Evolutionary conservation across 2,888 invertebrate species (phyloP), one percentile per base, ranked within the genome.

Genomic region (Octonoba sinensis): DNA sequence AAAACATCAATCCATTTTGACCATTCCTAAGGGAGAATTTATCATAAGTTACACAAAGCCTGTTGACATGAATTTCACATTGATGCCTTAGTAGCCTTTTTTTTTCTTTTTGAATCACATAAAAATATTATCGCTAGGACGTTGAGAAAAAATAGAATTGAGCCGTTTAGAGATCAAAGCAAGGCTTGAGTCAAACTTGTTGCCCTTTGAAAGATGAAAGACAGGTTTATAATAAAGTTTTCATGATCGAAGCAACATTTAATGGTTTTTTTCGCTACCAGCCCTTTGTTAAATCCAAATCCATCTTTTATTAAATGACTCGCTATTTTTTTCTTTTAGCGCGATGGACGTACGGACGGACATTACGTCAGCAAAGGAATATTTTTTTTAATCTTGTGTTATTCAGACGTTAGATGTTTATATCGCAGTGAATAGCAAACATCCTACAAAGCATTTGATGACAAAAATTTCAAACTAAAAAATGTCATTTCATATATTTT

Each of bases 31-130:
- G 18, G 36, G 36, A 60, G 57, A 64, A 78, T 79, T 72, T 79
- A 79, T 79, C 78, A 79, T 66, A 36, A 54, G 8, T 54, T n/a
- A 15, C 60, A 79, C 78, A 79, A 79, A 79, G 78, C 72, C 78
- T 72, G 78, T 79, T 79, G 78, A 79, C 78, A 72, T 60, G 67
- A 60, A 79, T 67, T 79, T 79, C 78, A 79, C 54, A 66, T 65
- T 78, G 65, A 24, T 59, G 65, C 46, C 36, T n/a, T n/a, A n/a
- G n/a, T n/a, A n/a, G n/a, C n/a, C 51, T 57, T 70, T 56, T 76
- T 76, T 54, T 70, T 70, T 70, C n/a, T 46, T 24, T 16, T 36
- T 24, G 44, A 15, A 64, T 57, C 15, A 71, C 44, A 77, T 77
- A 71, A 22, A 20, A 62, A 62, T n/a, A 62, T n/a, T 6, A 18